These are phyloP conservation scores for Colletes latitarsis DNA, from an alignment of 1,140 invertebrate species.

Conservation along the genomic window DNA sequence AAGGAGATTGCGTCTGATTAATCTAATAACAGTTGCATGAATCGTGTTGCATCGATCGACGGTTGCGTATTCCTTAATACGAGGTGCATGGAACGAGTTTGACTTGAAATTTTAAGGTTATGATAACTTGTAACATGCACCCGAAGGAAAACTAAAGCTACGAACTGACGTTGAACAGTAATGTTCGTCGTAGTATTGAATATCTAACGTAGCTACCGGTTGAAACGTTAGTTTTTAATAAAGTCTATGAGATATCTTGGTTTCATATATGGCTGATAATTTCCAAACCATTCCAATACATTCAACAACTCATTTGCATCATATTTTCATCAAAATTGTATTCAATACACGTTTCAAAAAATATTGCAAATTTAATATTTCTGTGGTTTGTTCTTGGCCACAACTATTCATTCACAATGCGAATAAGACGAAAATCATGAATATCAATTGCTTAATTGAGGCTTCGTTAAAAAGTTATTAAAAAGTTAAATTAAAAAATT, in stretches of 20 bases:
- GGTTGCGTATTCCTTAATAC: not conserved
- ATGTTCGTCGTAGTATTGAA: not conserved
- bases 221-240: not conserved
- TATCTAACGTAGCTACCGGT: not conserved
- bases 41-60: too few relatives aligned
- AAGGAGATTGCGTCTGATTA: not conserved
- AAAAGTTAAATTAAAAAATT: too few relatives aligned
- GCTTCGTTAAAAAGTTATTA: too few relatives aligned
- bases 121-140: not conserved
- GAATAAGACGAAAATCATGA: too few relatives aligned
- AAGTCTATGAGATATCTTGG: not conserved
- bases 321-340: too few relatives aligned
- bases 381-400: too few relatives aligned
- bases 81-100: not conserved
- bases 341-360: too few relatives aligned
- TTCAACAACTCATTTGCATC: not conserved
- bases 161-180: not conserved
- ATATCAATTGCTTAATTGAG: too few relatives aligned
- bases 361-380: too few relatives aligned
- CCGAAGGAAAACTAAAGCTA: not conserved
- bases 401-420: too few relatives aligned
- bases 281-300: not conserved
- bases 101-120: not conserved
- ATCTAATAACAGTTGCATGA: not conserved
- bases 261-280: not conserved